Percentiles rank a stretch among this genome's conserved stretches.
These are phyloP conservation scores for Trachymyrmex cornetzi DNA, from an alignment of 1,140 invertebrate genomes.

Conservation along the genomic window DNA sequence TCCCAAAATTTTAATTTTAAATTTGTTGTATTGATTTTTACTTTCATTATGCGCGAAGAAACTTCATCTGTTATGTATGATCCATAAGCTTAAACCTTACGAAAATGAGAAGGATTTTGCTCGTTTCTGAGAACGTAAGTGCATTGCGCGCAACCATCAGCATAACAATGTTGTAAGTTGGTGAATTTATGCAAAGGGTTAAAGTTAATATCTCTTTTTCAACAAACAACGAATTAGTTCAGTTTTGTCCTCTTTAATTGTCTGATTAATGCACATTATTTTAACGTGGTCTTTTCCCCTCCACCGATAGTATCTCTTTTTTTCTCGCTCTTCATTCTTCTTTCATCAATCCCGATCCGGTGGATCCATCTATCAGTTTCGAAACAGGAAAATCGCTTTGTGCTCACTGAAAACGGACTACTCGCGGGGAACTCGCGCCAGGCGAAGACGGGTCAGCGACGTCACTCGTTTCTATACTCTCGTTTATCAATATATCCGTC, in stretches of 20 bases:
- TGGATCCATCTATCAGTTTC: slow-evolving; percentile 49
- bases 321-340: not conserved
- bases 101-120: not conserved
- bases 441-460: slow-evolving; percentile 36
- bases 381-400: slow-evolving; percentile 48
- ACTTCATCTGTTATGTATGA: not conserved
- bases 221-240: not conserved
- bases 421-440: slow-evolving; percentile 35
- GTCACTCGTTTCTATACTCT: slow-evolving; percentile 40
- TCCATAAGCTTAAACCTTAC: not conserved
- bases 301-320: slow-evolving; percentile 10
- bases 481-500: slow-evolving; percentile 32
- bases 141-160: not conserved
- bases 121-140: slow-evolving; percentile 7
- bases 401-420: slow-evolving; percentile 14
- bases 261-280: slow-evolving; percentile 51
- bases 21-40: not conserved
- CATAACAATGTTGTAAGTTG: not conserved
- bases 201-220: slow-evolving; percentile 12
- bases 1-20: not conserved
- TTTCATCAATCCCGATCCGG: slow-evolving; percentile 42
- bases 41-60: not conserved
- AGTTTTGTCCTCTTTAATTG: not conserved
- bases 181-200: slow-evolving; percentile 24
- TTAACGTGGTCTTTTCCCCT: not conserved